These are phyloP conservation scores for Elephas maximus DNA, from an alignment of 2,113 vertebrate genomes.

Conservation along the genomic window DNA sequence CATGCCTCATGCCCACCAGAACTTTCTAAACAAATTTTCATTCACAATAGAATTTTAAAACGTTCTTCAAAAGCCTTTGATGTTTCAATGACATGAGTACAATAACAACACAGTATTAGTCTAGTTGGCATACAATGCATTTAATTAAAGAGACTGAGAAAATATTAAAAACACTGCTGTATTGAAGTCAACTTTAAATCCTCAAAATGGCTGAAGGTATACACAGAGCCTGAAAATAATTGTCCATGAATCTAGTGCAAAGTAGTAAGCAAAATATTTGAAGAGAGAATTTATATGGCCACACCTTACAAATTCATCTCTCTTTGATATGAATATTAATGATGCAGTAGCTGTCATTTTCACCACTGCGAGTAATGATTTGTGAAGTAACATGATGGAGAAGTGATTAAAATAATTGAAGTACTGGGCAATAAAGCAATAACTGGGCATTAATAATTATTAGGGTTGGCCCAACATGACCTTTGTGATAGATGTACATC, in stretches of 20 bases:
- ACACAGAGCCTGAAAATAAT: neutral
- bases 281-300: neutral
- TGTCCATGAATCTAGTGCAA: neutral
- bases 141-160: slow-evolving; percentile 64
- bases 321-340: slow-evolving; percentile 1
- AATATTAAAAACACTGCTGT: neutral
- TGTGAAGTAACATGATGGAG: neutral
- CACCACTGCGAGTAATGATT: neutral
- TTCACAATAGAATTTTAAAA: neutral
- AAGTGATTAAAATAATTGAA: slow-evolving; percentile 64
- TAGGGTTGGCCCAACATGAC: neutral
- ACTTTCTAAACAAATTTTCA: neutral
- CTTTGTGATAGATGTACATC: neutral
- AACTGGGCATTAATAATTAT: neutral
- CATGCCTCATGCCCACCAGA: neutral
- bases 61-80: slow-evolving; percentile 15
- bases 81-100: slow-evolving; percentile 42
- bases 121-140: neutral
- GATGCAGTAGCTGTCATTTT: neutral
- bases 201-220: neutral
- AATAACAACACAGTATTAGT: neutral
- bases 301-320: neutral
- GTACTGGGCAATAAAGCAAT: neutral
- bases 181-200: slow-evolving; percentile 36
- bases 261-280: slow-evolving; percentile 53